Evolutionary conservation across 2,888 invertebrate genomes (phyloP), one percentile per base, ranked within the genome.

Genomic region (Automeris io): DNA sequence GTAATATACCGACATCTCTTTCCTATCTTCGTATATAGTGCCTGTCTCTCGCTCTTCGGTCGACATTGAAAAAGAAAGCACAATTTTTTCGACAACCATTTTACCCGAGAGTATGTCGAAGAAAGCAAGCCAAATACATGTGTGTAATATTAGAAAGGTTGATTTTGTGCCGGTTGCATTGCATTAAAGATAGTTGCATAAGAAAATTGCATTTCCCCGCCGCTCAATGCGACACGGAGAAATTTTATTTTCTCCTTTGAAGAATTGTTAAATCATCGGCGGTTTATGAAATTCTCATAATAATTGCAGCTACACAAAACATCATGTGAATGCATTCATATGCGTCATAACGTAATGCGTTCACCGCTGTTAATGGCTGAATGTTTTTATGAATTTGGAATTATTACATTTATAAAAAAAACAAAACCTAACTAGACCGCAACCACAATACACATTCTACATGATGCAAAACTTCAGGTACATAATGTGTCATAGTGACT

Each of bases 61-160:
- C 75, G 78, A 77, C 83, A 82, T 82, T 80, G 85, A 86, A 83
- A 85, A 85, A 86, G 85, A 86, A 85, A 85, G 85, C 85, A 83
- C 69, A 61, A 58, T 61, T 72, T 82, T 76, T 82, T 73, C 63
- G 48, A 57, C 65, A 65, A 55, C 63, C 77, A 80, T 79, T 80
- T 76, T 76, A 68, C 73, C 61, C 47, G 61, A 70, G 70, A 81
- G 81, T 85, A 79, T 83, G 85, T 69, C 79, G 78, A 85, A 81
- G 85, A 86, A 86, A 85, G 85, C 85, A 83, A 81, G 79, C 75
- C 71, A 74, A 68, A 73, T 72, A 68, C 73, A 74, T 78, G 75
- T 79, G 74, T 81, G 82, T 82, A 79, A 79, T 81, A 77, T 81
- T 81, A 82, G 83, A 83, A 85, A 83, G 74, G 72, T 67, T 52